Evolutionary conservation across 2,888 invertebrate species (phyloP), one percentile per base, ranked within the genome.

Genomic region (Capitulum mitella): DNA sequence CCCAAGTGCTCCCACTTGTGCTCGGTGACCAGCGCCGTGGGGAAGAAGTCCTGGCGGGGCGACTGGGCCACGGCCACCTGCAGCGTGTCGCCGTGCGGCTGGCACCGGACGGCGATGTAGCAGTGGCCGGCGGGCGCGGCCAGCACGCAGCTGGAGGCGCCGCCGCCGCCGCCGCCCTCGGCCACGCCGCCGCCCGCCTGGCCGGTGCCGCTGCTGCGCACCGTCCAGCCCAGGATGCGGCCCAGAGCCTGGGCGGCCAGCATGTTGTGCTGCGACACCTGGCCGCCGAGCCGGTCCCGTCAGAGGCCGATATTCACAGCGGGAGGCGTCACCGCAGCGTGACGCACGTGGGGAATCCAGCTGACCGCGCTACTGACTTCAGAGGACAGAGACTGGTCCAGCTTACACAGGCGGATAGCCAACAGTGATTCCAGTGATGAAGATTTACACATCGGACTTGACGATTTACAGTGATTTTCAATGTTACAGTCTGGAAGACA

Each of bases 211-310:
- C 93, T 94, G 12, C 96, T 93, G 78, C 97, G 87, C 79, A 94
- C 91, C 83, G 95, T 94, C 97, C 97, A 98, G 19, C 97, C 97
- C 94, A 97, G 95, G 83, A 94, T 92, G 83, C 96, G 93, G 0
- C 95, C 95, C 81, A 98, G 88, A 78, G 92, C 92, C 85, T 97
- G 94, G 22, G 97, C 92, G 0, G 95, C 94, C 77, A 92, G 91
- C 84, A 97, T 94, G 87, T 97, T 97, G 87, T 98, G 97, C 83
- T 97, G 96, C 85, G 95, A 94, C 81, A 97, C 95, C 92, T 92
- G 85, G 43, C 43, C 6, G 43, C 43, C 43, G 43, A n/a, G n/a
- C n/a, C n/a, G n/a, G n/a, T n/a, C n/a, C n/a, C n/a, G n/a, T n/a
- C n/a, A n/a, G n/a, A n/a, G n/a, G n/a, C n/a, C n/a, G n/a, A n/a